Conservation (phyloP, 2,113 vertebrate species). For the Megaleporinus macrocephalus region DNA sequence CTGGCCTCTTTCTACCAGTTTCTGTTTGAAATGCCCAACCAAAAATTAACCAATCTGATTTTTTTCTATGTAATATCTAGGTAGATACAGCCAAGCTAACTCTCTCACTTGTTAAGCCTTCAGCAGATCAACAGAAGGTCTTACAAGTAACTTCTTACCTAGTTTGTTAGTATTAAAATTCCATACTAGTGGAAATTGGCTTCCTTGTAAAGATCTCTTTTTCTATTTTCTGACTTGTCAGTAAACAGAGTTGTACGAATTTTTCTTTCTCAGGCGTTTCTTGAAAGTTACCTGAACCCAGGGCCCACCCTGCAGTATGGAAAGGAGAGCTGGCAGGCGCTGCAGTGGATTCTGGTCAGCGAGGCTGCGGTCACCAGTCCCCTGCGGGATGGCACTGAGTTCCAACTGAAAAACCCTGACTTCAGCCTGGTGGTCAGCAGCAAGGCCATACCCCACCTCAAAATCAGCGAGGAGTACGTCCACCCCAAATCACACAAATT, state of each 20-base stretch:
- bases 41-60: no score
- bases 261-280: constrained; percentile 81
- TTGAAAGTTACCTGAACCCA: constrained; percentile 89
- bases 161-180: no score
- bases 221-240: no score
- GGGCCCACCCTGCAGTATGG: constrained; percentile 94
- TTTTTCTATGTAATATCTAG: no score
- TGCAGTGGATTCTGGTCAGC: constrained; percentile 93
- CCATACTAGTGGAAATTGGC: no score
- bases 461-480: constrained; percentile 92
- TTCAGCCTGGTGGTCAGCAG: constrained; percentile 91
- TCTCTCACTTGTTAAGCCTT: no score
- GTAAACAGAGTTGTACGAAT: constrained; percentile 31
- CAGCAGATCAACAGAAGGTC: no score
- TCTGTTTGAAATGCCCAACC: no score
- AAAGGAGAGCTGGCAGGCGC: constrained; percentile 87
- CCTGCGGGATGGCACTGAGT: constrained; percentile 86
- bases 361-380: constrained; percentile 92
- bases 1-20: no score
- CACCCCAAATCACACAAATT: constrained; percentile 98
- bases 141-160: no score
- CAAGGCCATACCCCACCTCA: constrained; percentile 90
- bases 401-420: constrained; percentile 90
- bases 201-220: no score
- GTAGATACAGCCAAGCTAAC: no score